A percentile compares a stretch with the other conserved stretches of the same genome.
phyloP scores from a whole-genome alignment of 2,797 vertebrate species.

The Pteronotus mesoamericanus region DNA sequence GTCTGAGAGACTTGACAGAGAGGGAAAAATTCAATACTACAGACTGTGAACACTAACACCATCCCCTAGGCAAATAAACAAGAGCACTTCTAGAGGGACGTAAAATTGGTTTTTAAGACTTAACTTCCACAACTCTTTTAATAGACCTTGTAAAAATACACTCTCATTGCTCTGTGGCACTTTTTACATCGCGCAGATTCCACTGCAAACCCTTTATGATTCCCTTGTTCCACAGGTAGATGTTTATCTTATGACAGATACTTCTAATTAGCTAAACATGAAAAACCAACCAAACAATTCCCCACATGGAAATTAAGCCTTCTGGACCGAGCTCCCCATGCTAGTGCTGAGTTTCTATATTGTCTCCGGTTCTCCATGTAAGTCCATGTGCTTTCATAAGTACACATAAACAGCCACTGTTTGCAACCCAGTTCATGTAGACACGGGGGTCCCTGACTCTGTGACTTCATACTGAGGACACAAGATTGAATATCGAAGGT shows the following conservation, averaged over 20 bases:
- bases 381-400: neutral
- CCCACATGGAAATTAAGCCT: neutral
- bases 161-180: conserved; percentile 25
- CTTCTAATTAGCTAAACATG: conserved; percentile 65
- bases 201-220: conserved; percentile 37
- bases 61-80: conserved; percentile 48
- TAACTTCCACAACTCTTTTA: conserved; percentile 20
- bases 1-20: conserved; percentile 30
- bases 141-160: neutral
- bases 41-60: conserved; percentile 30
- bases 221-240: conserved; percentile 49
- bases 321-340: neutral
- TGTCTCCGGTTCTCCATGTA: neutral
- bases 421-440: neutral
- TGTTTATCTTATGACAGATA: conserved; percentile 52
- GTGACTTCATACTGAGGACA: neutral
- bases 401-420: neutral
- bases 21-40: conserved; percentile 53
- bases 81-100: conserved; percentile 31
- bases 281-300: neutral
- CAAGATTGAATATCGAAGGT: neutral
- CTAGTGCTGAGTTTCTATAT: neutral
- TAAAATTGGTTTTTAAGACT: conserved; percentile 47
- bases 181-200: conserved; percentile 36
- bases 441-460: neutral